Percentiles rank a stretch among this genome's conserved stretches.
These are phyloP conservation scores for Phallusia fumigata DNA, from an alignment of 23 tunicate genomes.

Conservation along the genomic window DNA sequence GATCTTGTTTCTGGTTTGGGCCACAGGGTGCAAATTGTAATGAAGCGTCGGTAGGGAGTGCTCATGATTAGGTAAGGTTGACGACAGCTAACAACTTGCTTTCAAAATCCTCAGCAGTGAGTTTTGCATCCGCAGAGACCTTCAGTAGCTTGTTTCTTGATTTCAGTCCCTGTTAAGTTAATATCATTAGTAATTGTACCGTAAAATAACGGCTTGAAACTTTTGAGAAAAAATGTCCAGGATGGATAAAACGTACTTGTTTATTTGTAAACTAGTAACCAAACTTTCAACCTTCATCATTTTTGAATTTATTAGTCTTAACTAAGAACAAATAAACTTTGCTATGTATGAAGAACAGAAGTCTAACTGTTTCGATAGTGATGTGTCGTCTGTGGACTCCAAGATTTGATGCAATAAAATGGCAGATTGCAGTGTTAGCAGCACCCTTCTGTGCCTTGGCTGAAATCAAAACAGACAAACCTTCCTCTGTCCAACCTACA, in stretches of 20 bases:
- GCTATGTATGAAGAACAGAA: too few relatives aligned
- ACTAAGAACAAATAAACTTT: neutral
- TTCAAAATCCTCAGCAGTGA: neutral
- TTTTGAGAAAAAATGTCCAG: too few relatives aligned
- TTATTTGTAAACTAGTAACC: too few relatives aligned
- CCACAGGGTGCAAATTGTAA: constrained; percentile 11
- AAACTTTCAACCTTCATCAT: too few relatives aligned
- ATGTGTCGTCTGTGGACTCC: neutral
- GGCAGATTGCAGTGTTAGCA: neutral
- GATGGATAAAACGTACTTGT: too few relatives aligned
- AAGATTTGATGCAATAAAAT: neutral
- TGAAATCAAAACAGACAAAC: neutral
- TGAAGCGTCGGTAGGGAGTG: constrained; percentile 7
- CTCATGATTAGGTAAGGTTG: neutral
- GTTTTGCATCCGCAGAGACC: neutral
- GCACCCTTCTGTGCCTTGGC: constrained; percentile 2
- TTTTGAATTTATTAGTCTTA: too few relatives aligned
- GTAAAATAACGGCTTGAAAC: neutral
- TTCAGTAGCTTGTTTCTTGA: neutral
- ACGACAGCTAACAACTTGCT: neutral
- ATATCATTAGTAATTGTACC: neutral
- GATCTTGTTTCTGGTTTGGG: constrained; percentile 12
- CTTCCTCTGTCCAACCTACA: neutral
- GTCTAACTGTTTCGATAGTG: neutral
- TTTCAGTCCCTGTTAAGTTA: neutral